A percentile compares a stretch with the other conserved stretches of the same genome.
phyloP scores from a whole-genome alignment of 2,888 invertebrate genomes.

The Hypsopygia costalis region DNA sequence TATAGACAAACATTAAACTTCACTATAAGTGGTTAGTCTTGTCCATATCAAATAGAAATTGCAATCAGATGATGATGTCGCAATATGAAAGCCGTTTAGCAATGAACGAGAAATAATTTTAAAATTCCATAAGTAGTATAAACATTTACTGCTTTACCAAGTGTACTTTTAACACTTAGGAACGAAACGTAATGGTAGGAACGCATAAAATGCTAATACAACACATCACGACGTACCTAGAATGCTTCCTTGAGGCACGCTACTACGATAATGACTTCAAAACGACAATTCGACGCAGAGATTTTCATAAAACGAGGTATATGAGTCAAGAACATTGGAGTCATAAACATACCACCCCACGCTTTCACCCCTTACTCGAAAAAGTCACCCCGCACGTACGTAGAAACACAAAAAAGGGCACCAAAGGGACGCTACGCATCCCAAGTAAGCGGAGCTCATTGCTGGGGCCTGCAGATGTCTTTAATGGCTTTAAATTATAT shows the following conservation, averaged over 20 bases:
- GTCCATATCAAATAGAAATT: neutral
- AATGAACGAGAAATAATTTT: conserved; percentile 1
- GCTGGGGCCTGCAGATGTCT: conserved; percentile 77
- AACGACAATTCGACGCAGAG: conserved; percentile 60
- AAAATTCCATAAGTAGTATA: conserved; percentile 5
- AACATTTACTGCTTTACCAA: conserved; percentile 2
- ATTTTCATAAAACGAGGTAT: conserved; percentile 75
- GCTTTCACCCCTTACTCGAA: conserved; percentile 76
- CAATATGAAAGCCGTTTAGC: conserved; percentile 1
- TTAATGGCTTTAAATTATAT: conserved; percentile 80
- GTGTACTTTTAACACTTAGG: conserved; percentile 10
- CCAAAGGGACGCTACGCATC: conserved; percentile 73
- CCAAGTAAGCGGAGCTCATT: conserved; percentile 74
- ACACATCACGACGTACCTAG: conserved; percentile 27
- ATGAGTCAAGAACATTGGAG: conserved; percentile 74
- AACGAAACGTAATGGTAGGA: conserved; percentile 18
- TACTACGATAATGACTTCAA: conserved; percentile 59
- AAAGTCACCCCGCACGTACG: conserved; percentile 77
- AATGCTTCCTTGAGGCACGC: conserved; percentile 40
- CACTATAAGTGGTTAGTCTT: too few relatives aligned
- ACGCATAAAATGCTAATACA: conserved; percentile 43
- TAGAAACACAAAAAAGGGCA: conserved; percentile 75
- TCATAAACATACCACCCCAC: conserved; percentile 73
- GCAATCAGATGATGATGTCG: neutral
- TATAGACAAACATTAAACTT: too few relatives aligned